Conservation (phyloP, 2,113 vertebrate species). For the Platysteira castanea region DNA sequence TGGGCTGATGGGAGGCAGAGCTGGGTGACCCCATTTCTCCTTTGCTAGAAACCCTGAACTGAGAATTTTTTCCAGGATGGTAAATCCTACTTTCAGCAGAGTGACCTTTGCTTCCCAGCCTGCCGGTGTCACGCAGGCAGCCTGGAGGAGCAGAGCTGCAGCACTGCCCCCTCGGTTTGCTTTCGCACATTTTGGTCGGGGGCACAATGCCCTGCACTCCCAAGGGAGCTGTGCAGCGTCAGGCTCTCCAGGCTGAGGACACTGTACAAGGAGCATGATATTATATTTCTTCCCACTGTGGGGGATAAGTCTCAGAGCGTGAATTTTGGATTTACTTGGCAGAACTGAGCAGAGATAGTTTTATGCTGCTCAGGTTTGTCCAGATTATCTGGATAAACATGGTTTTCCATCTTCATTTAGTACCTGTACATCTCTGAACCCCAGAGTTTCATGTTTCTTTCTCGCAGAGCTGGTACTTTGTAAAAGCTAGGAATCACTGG, state of each 20-base stretch:
- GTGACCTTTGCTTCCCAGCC: not conserved
- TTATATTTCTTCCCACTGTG: not conserved
- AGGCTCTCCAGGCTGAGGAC: not conserved
- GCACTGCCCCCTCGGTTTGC: not conserved
- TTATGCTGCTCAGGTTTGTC: not conserved
- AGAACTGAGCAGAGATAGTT: not conserved
- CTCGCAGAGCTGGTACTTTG: not conserved
- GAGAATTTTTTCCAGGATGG: not conserved
- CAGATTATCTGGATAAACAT: not conserved
- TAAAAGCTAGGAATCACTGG: not conserved
- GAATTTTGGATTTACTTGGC: not conserved
- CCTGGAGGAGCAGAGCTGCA: not conserved
- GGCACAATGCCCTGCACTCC: accelerated
- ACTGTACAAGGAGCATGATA: not conserved
- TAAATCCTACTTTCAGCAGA: not conserved
- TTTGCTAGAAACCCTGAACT: not conserved
- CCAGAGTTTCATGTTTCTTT: not conserved
- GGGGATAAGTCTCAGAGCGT: not conserved
- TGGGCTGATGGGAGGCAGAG: not conserved
- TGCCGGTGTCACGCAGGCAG: accelerated
- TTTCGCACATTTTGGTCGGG: accelerated
- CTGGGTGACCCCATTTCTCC: not conserved
- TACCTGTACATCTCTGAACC: not conserved
- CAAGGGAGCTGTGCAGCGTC: not conserved
- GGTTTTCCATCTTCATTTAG: not conserved